phyloP scores from a whole-genome alignment of 2,888 invertebrate genomes.

The Xanthorhoe designata region DNA sequence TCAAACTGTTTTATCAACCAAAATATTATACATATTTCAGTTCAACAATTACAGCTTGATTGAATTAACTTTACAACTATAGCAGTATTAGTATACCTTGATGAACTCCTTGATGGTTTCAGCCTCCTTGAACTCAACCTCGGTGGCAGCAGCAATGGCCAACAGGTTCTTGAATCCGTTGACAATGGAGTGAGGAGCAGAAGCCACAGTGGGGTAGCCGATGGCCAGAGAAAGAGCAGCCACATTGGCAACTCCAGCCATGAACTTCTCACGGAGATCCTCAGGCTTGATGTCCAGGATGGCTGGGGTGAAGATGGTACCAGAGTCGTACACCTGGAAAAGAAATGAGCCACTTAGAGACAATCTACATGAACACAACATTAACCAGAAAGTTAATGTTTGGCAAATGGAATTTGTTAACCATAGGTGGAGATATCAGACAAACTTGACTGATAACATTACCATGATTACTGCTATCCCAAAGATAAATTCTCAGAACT shows the following conservation, averaged over 20 bases:
- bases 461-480: slow-evolving; percentile 62
- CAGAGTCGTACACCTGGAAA: slow-evolving; percentile 96
- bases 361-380: background rate
- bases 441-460: slow-evolving; percentile 36
- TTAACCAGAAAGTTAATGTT: background rate
- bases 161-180: slow-evolving; percentile 99
- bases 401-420: slow-evolving; percentile 13
- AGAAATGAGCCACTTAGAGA: background rate
- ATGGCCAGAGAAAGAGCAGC: slow-evolving; percentile 97
- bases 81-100: slow-evolving; percentile 84
- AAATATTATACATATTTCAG: no score
- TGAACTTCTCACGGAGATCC: slow-evolving; percentile 95
- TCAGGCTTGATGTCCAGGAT: slow-evolving; percentile 99
- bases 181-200: slow-evolving; percentile 98
- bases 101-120: slow-evolving; percentile 96
- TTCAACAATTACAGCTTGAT: background rate
- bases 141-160: slow-evolving; percentile 98
- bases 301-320: slow-evolving; percentile 98
- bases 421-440: slow-evolving; percentile 27
- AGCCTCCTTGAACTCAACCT: slow-evolving; percentile 98
- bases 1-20: background rate
- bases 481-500: slow-evolving; percentile 81
- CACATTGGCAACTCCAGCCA: slow-evolving; percentile 97
- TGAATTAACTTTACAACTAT: background rate
- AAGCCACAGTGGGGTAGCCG: slow-evolving; percentile 98